Conservation (phyloP, 2,797 vertebrate species). For the Hypotaenidia okinawae region DNA sequence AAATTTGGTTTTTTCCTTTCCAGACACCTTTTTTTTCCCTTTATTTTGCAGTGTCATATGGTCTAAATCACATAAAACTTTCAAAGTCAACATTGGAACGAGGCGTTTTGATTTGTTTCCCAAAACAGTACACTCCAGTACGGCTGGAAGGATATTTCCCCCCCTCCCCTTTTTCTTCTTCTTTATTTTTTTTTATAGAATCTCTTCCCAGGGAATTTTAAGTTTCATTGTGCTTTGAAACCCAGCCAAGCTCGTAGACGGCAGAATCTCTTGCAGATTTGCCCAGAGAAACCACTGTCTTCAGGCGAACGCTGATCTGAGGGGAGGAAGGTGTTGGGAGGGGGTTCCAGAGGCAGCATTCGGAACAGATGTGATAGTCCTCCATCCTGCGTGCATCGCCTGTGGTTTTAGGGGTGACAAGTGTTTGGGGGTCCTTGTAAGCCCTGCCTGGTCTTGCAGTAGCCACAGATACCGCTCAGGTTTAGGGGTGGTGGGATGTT, state of each 20-base stretch:
- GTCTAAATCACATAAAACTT: conserved; percentile 67
- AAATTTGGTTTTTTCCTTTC: conserved; percentile 26
- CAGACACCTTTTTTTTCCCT: background rate
- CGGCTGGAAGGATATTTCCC: background rate
- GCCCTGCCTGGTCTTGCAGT: background rate
- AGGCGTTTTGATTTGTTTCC: conserved; percentile 64
- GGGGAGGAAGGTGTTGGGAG: background rate
- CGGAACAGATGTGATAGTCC: background rate
- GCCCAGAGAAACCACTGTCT: background rate
- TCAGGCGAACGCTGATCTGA: background rate
- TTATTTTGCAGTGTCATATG: conserved; percentile 62
- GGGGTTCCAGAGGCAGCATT: background rate
- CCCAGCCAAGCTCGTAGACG: background rate
- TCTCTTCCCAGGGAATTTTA: conserved; percentile 51
- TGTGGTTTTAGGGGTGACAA: background rate
- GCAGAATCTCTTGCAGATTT: conserved; percentile 22
- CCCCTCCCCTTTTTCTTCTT: no score
- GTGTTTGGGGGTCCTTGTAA: background rate
- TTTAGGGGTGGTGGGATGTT: background rate
- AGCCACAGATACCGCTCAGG: fast-evolving
- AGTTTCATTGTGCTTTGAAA: conserved; percentile 41
- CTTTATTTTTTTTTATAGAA: background rate
- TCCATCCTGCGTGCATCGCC: fast-evolving
- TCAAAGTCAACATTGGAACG: conserved; percentile 52
- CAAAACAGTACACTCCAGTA: conserved; percentile 57